Evolutionary conservation across 2,113 vertebrate genomes (phyloP), one percentile per base, ranked within the genome.

Genomic region (Solea solea): DNA sequence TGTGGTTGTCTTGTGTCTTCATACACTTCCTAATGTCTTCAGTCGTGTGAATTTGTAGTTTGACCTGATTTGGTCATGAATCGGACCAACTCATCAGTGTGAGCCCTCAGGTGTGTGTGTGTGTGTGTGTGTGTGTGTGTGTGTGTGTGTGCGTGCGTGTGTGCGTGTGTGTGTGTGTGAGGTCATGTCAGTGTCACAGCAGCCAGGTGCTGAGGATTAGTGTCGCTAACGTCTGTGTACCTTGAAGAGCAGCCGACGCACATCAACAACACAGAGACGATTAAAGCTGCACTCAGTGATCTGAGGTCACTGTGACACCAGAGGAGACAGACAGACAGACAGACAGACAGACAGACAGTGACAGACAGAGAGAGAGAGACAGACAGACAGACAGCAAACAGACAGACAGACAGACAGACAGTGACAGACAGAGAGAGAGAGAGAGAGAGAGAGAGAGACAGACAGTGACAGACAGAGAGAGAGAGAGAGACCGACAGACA

Each of bases 141-240:
- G 44, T 7, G 34, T 57, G 27, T 11, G 39, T 57, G 54, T 28
- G 56, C 40, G 28, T 28, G 34, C 40, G 54, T 28, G 56, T 57
- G 54, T 11, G 14, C 40, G 54, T 28, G 56, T 57, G 54, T 11
- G 67, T 78, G 74, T 72, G 5, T 66, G 73, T 45, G 71, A 1
- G 81, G 72, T 76, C 65, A 59, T 12, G 66, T 2, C 15, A 57
- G 62, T 68, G 69, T 74, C 62, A 40, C 45, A 34, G 51, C 67
- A 13, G 54, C 83, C 87, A 87, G 85, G 85, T 87, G 87, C 76
- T 76, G 54, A 61, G 82, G 87, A 89, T 87, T 89, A 87, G 87
- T 87, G 70, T 76, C 81, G 83, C 87, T 78, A 86, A 55, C 82
- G 39, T 72, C 87, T 48, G 54, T 83, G 82, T 83, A 85, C 85